Base-by-base conservation (phyloP, 2,113 vertebrate genomes). In the Brachionichthys hirsutus region DNA sequence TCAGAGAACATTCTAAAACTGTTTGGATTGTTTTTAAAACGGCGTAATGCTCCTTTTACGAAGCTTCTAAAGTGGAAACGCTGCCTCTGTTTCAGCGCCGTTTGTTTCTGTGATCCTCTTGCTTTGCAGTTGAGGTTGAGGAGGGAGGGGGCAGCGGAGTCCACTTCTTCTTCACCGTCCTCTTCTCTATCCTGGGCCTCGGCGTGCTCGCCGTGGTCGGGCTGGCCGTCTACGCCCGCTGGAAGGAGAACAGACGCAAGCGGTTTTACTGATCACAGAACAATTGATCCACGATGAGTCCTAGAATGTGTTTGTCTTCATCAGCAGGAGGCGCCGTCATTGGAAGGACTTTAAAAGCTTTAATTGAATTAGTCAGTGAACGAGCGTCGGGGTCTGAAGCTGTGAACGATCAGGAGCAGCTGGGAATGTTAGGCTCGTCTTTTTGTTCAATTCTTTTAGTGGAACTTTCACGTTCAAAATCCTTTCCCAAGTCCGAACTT, bases 211-310 rank as follows among this genome's bases (percentile, higher is more conserved):
- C 88, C 0, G 93, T 94, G 60, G 92, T 94, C 0, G 92, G 89
- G 0, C 69, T 96, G 66, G 87, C 94, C 0, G 10, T 94, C 51
- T 96, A 94, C 75, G 92, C 91, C 74, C 95, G 94, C 73, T 97
- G 95, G 95, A 96, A 94, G 80, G 93, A 96, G 46, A 94, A 94
- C 86, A 94, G 92, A 75, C 90, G 95, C 60, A 99, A 98, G 13
- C 94, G 93, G n/a, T 99, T 98, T 88, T 99, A 98, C 51, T 99
- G 92, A 98, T 42, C 17, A 41, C n/a, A 47, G 34, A n/a, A 5
- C 40, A 1, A 9, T 1, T 0, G 43, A 35, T 35, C 48, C 1
- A 3, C 24, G 3, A 1, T 40, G 19, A 42, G 20, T 50, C 30
- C 42, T 47, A 56, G 20, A 64, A 24, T 19, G 46, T 48, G 6